Base-by-base conservation (phyloP, 2,888 invertebrate genomes). In the Heliconius erato region DNA sequence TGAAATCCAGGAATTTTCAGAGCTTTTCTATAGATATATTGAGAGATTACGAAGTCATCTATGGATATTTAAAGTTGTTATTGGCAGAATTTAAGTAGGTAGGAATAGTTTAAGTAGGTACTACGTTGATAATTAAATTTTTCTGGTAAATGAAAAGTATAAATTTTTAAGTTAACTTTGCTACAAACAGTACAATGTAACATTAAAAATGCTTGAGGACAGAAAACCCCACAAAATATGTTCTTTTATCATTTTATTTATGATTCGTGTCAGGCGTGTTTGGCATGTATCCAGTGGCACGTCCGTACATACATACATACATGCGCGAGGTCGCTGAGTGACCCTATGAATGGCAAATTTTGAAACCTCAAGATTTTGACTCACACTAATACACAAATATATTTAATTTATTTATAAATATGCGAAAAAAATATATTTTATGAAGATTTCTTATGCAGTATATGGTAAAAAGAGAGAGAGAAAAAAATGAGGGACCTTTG, bases 211-310 rank as follows among this genome's bases (percentile, higher is more conserved):
- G 69, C 28, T 28, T 54, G 35, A 72, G 32, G 19, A 54, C 9
- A 76, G 65, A 28, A 40, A 44, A 68, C 67, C 49, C 19, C 35
- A 77, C 32, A 35, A 19, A 44, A 72, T 44, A 72, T 26, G 44
- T 44, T 72, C 26, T 71, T 77, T 76, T 78, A 32, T 77, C 67
- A 49, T 68, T 80, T 74, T 76, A 67, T 68, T 79, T 81, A 71
- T 79, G 81, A 85, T 86, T 86, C 86, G 80, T 83, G 77, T 82
- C 85, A 82, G 84, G 86, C 80, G 69, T 74, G 63, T 44, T 59
- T 82, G 84, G 82, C 83, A 79, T 81, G 81, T 83, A 82, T 85
- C 83, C 84, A 84, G 44, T 32, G 67, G 85, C 83, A 80, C 80
- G 82, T 80, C 74, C 69, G 79, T 49, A 59, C 78, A 59, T 82